phyloP scores from a whole-genome alignment of 1,140 invertebrate genomes.

The Octopus sinensis region DNA sequence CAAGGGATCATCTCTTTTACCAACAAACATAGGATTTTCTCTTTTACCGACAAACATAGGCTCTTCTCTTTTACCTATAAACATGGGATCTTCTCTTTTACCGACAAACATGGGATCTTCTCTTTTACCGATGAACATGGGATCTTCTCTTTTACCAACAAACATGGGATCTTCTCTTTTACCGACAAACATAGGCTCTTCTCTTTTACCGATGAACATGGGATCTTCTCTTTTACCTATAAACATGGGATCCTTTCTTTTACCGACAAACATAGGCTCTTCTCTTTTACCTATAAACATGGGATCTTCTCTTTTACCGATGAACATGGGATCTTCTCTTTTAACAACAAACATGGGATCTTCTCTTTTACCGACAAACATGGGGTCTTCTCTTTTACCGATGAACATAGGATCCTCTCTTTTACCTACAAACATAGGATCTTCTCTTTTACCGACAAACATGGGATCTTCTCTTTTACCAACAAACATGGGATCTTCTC shows the following conservation, averaged over 20 bases:
- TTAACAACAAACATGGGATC: background rate
- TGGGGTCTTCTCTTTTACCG: background rate
- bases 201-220: slow-evolving; percentile 25
- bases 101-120: slow-evolving; percentile 20
- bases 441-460: background rate
- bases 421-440: background rate
- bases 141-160: slow-evolving; percentile 21
- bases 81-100: slow-evolving; percentile 22
- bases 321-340: background rate
- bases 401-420: background rate
- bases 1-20: background rate
- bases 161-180: slow-evolving; percentile 20
- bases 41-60: slow-evolving; percentile 7
- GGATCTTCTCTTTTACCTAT: slow-evolving; percentile 21
- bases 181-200: slow-evolving; percentile 23
- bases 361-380: background rate
- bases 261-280: slow-evolving; percentile 12
- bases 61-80: slow-evolving; percentile 22
- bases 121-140: slow-evolving; percentile 26
- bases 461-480: background rate
- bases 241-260: slow-evolving; percentile 13
- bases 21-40: background rate
- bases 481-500: background rate
- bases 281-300: slow-evolving; percentile 19
- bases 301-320: background rate